phyloP scores from a whole-genome alignment of 2,797 vertebrate genomes.

The Esox masquinongy region DNA sequence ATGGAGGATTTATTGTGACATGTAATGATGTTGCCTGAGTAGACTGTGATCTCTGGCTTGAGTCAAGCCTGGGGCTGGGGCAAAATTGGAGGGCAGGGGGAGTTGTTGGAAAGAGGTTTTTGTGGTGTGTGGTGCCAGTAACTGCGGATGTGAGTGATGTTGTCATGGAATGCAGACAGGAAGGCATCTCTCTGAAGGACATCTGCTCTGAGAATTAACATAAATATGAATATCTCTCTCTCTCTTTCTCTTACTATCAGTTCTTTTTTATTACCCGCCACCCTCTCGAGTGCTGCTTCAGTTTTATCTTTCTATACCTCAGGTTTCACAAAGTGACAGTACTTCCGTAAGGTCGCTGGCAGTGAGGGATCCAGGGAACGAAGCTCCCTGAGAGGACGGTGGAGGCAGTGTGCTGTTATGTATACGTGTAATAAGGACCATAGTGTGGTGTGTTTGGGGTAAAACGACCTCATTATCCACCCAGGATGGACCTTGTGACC shows the following conservation, averaged over 20 bases:
- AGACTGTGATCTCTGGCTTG: not conserved
- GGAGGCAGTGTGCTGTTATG: no score
- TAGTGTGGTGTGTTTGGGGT: no score
- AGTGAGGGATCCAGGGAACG: no score
- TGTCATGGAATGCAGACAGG: constrained; percentile 41
- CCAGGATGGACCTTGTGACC: no score
- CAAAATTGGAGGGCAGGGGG: constrained; percentile 22
- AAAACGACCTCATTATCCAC: no score
- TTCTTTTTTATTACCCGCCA: no score
- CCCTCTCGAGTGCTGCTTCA: not conserved
- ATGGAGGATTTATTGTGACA: no score
- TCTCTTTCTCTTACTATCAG: not conserved
- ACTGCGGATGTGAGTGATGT: constrained; percentile 27
- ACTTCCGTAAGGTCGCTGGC: no score
- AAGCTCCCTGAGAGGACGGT: no score
- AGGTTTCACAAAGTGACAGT: no score
- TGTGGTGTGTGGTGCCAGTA: constrained; percentile 33
- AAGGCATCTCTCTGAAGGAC: constrained; percentile 38
- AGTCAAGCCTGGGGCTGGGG: not conserved
- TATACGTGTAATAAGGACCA: no score
- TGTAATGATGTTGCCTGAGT: not conserved
- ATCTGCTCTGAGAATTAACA: constrained; percentile 40
- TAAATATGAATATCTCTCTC: not conserved
- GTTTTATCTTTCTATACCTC: no score
- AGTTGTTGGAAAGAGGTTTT: not conserved